Evolutionary conservation across 2,113 vertebrate genomes (phyloP), one percentile per base, ranked within the genome.

Genomic region (Pyrgilauda ruficollis): DNA sequence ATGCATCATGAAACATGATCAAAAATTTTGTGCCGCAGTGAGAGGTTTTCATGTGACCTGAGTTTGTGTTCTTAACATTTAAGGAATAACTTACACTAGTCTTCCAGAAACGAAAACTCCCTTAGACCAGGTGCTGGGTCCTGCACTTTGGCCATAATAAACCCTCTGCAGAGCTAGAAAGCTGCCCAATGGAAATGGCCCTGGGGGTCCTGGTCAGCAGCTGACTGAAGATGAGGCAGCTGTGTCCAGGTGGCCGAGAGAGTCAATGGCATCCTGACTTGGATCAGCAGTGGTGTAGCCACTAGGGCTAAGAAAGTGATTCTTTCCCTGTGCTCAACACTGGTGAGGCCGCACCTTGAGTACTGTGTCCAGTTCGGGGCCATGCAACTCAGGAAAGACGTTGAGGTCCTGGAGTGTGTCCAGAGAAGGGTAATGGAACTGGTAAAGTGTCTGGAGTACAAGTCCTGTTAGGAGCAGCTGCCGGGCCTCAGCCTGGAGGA

Each of bases 381-480:
- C 22, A 14, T 41, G 50, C 21, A 28, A 0, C 41, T 80, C 43
- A 26, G 50, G 35, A 72, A 10, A 19, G 26, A 41, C 14, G 3
- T 2, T 66, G 50, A 15, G 31, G 14, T 64, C 21, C 59, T 50
- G 27, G 37, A 44, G 8, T 35, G 27, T 50, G 31, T 58, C 50
- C 50, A 44, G 31, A 73, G 59, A 50, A 41, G 56, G 13, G 13
- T 47, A 26, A 23, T 19, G 15, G 35, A 50, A 12, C 37, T 73
- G 22, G 22, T 37, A 22, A 50, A 73, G 33, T 37, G 22, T 50
- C 26, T 73, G 18, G 6, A 58, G 31, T 49, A 44, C 31, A 19
- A 10, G 50, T 37, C 14, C 26, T 41, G 0, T 58, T 27, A 27
- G 35, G 15, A 58, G 12, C 1, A 0, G 50, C 53, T 59, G 31